Percentiles rank a stretch among this genome's conserved stretches.
Conservation (phyloP, 1,140 invertebrate species). For the Drosophila rufa region DNA sequence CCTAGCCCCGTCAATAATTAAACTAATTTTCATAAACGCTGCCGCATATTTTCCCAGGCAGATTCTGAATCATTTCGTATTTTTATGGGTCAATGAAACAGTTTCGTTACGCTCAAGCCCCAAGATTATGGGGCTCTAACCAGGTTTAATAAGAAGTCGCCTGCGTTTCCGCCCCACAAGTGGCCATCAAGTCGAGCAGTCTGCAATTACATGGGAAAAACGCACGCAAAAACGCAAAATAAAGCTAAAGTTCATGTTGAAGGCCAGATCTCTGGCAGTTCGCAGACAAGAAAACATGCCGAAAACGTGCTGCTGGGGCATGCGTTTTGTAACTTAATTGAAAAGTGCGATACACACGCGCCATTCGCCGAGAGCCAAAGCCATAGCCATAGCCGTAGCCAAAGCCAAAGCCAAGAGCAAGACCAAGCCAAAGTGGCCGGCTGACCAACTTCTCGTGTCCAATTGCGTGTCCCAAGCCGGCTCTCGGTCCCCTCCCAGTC, state of each 20-base stretch:
- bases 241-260: constrained; percentile 75
- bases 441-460: constrained; percentile 54
- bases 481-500: constrained; percentile 9
- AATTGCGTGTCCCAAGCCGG: constrained; percentile 61
- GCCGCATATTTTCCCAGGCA: constrained; percentile 18
- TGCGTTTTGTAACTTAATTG: constrained; percentile 82
- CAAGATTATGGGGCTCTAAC: constrained; percentile 33
- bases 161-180: constrained; percentile 38
- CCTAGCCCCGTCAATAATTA: constrained; percentile 11
- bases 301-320: constrained; percentile 76
- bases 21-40: constrained; percentile 33
- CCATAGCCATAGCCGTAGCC: constrained; percentile 7
- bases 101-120: constrained; percentile 1
- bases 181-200: constrained; percentile 27
- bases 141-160: constrained; percentile 38
- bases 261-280: constrained; percentile 51
- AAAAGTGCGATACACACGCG: constrained; percentile 82
- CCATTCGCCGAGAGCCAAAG: constrained; percentile 48
- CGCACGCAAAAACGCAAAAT: constrained; percentile 43
- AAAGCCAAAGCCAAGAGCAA: constrained; percentile 58
- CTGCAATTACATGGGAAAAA: constrained; percentile 54
- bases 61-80: constrained; percentile 32
- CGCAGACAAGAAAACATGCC: constrained; percentile 46
- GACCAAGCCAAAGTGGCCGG: constrained; percentile 30
- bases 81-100: constrained; percentile 43